phyloP scores from a whole-genome alignment of 2,888 invertebrate species.

The Synanthedon vespiformis region DNA sequence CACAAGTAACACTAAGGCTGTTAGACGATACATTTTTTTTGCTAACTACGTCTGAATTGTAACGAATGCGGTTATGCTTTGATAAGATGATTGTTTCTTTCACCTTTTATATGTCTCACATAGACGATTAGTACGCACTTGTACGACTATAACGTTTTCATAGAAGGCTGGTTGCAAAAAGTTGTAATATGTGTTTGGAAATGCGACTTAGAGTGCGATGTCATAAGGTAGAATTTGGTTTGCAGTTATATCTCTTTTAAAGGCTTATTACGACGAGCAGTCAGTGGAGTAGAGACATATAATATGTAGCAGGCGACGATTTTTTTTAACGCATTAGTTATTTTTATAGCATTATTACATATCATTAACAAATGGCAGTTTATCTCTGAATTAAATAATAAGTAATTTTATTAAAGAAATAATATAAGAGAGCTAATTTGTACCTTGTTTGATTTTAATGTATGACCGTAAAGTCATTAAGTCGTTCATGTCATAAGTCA shows the following conservation, averaged over 20 bases:
- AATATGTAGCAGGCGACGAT: too few relatives aligned
- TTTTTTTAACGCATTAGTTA: too few relatives aligned
- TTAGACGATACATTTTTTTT: slow-evolving; percentile 36
- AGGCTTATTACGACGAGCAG: slow-evolving; percentile 48
- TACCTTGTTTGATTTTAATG: too few relatives aligned
- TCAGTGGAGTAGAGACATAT: slow-evolving; percentile 31
- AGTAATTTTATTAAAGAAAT: too few relatives aligned
- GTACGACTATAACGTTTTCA: slow-evolving; percentile 63
- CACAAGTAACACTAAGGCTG: slow-evolving; percentile 21
- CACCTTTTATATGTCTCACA: slow-evolving; percentile 63
- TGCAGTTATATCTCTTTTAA: slow-evolving; percentile 1
- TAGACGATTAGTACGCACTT: slow-evolving; percentile 48
- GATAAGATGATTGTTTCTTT: slow-evolving; percentile 49
- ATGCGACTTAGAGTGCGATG: slow-evolving; percentile 8
- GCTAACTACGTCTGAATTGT: slow-evolving; percentile 35
- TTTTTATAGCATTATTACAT: not conserved
- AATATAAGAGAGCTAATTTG: too few relatives aligned
- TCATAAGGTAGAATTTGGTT: slow-evolving; percentile 17
- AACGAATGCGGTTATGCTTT: slow-evolving; percentile 43
- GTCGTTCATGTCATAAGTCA: too few relatives aligned
- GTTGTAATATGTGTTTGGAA: slow-evolving; percentile 6
- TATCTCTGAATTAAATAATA: too few relatives aligned
- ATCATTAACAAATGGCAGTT: too few relatives aligned
- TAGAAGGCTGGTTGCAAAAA: slow-evolving; percentile 62
- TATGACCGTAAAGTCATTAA: too few relatives aligned